These are phyloP conservation scores for Eunapius fragilis DNA, from an alignment of 37 sponge, comb jelly and placozoan genomes.

Conservation along the genomic window DNA sequence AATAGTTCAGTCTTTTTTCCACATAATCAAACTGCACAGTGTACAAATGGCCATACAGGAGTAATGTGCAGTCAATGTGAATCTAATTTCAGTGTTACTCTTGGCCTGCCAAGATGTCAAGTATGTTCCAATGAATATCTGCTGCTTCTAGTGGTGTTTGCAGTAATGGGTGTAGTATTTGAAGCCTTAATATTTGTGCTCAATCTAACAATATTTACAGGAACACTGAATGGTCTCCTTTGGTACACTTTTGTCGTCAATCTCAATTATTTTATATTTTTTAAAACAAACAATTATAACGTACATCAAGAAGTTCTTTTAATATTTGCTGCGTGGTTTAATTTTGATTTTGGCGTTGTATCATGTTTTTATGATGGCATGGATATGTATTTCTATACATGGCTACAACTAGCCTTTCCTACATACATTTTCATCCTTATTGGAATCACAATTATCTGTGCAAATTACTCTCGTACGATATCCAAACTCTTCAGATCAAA, in stretches of 20 bases:
- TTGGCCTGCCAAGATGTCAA: neutral
- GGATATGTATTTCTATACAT: neutral
- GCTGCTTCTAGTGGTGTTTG: neutral
- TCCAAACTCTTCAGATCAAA: too few species aligned
- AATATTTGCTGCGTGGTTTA: conserved; percentile 9
- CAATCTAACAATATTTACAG: neutral
- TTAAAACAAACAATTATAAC: neutral
- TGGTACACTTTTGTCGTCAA: neutral
- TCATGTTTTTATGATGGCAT: conserved; percentile 14
- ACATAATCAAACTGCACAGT: neutral
- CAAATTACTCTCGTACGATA: neutral
- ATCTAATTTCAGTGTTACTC: neutral
- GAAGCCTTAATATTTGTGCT: neutral
- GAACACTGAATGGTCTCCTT: neutral
- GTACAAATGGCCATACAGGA: neutral
- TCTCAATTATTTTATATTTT: neutral
- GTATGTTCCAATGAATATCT: neutral
- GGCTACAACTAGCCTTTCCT: conserved; percentile 5
- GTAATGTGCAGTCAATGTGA: neutral
- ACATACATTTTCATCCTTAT: neutral
- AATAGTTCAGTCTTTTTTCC: neutral
- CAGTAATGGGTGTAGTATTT: neutral
- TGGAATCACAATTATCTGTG: neutral
- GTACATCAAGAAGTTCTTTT: neutral
- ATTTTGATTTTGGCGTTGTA: conserved; percentile 20